phyloP scores from a whole-genome alignment of 1,140 invertebrate species.

The Gerris buenoi region DNA sequence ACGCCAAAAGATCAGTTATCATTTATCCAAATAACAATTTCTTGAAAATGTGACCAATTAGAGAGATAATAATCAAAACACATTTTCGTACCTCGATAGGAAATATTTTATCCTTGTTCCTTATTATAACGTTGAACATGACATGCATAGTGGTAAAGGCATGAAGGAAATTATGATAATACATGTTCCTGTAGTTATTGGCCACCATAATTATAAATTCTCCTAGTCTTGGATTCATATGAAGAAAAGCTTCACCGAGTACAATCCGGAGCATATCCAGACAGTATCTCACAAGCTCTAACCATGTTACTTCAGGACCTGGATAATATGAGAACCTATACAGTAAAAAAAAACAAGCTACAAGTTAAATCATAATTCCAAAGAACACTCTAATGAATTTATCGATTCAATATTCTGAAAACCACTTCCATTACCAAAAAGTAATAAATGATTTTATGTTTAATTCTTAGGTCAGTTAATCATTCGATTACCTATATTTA shows the following conservation, averaged over 20 bases:
- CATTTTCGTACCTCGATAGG: constrained; percentile 35
- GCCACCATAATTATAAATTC: constrained; percentile 34
- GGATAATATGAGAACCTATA: not conserved
- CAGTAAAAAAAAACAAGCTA: too few species aligned
- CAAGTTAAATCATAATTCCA: too few species aligned
- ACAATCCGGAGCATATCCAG: constrained; percentile 7
- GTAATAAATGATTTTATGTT: too few species aligned
- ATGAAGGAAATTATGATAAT: constrained; percentile 42
- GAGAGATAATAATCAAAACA: too few species aligned
- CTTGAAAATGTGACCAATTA: too few species aligned
- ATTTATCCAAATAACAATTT: too few species aligned
- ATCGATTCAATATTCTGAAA: too few species aligned
- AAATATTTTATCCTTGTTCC: constrained; percentile 33
- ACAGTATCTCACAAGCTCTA: not conserved
- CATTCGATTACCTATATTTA: too few species aligned
- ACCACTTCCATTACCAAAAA: too few species aligned
- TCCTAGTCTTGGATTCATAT: constrained; percentile 15
- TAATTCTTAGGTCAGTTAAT: too few species aligned
- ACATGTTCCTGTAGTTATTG: constrained; percentile 34
- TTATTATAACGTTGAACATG: constrained; percentile 36
- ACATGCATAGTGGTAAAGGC: constrained; percentile 40
- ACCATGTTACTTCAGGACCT: not conserved
- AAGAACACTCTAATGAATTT: too few species aligned
- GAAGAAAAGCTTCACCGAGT: constrained; percentile 8
- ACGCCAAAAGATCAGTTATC: too few species aligned